Percentiles rank a stretch among this genome's conserved stretches.
Evolutionary conservation across 1,140 invertebrate genomes (phyloP).

Genomic region (Drosophila nikananu): DNA sequence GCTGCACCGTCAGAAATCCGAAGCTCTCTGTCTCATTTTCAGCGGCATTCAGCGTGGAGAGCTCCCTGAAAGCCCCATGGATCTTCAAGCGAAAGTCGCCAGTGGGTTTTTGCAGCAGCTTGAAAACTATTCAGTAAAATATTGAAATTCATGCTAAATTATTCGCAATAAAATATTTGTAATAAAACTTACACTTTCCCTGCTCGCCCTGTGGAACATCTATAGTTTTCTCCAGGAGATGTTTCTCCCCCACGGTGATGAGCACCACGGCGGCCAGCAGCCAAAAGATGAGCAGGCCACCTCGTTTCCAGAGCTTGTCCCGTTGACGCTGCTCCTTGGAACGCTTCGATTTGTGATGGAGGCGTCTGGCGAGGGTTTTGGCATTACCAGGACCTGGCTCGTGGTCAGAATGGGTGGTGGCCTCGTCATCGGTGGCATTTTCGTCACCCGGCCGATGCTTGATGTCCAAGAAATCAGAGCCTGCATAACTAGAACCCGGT

Average conservation of each 20-base stretch:
- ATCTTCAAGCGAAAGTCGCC: constrained; percentile 75
- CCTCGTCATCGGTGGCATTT: constrained; percentile 74
- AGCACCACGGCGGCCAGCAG: constrained; percentile 66
- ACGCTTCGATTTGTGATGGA: constrained; percentile 69
- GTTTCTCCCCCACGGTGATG: constrained; percentile 76
- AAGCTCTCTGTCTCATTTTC: constrained; percentile 51
- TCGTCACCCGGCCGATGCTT: constrained; percentile 45
- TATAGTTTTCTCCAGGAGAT: constrained; percentile 76
- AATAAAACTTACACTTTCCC: constrained; percentile 61
- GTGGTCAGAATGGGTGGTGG: constrained; percentile 76
- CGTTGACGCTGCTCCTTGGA: constrained; percentile 66
- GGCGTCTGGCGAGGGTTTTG: constrained; percentile 57
- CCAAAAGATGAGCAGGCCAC: constrained; percentile 70
- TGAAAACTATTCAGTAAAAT: constrained; percentile 51
- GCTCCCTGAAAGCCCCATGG: constrained; percentile 64
- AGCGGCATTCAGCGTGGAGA: constrained; percentile 16
- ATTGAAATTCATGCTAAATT: background rate
- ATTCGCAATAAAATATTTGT: background rate
- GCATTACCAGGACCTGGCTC: constrained; percentile 71
- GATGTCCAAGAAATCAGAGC: constrained; percentile 71
- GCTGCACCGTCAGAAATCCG: constrained; percentile 69
- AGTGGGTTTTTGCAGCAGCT: constrained; percentile 64
- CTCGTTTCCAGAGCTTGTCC: constrained; percentile 62
- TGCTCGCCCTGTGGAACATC: constrained; percentile 65
- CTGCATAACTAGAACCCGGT: constrained; percentile 58